phyloP scores from a whole-genome alignment of 2,888 invertebrate species.

The Lasioglossum zephyrum region DNA sequence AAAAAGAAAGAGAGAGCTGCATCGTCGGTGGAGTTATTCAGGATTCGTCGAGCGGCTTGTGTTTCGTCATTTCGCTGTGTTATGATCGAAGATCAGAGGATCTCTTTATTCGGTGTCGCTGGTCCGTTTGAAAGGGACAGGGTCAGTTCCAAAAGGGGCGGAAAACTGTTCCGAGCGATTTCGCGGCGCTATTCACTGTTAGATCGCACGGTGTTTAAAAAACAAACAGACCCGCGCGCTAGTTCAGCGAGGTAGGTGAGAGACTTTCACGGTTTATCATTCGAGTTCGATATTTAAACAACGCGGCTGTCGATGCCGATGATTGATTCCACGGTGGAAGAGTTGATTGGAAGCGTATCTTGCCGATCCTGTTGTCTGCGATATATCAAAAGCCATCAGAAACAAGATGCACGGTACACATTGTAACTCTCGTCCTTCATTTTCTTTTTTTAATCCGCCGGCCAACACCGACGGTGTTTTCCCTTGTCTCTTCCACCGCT shows the following conservation, averaged over 20 bases:
- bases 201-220: not conserved
- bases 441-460: slow-evolving; percentile 10
- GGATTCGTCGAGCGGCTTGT: slow-evolving; percentile 15
- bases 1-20: not conserved
- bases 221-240: not conserved
- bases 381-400: slow-evolving; percentile 21
- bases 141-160: not conserved
- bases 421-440: not conserved
- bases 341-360: slow-evolving; percentile 11
- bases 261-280: not conserved
- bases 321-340: slow-evolving; percentile 35
- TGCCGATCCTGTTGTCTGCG: slow-evolving; percentile 9
- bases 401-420: slow-evolving; percentile 17
- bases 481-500: not conserved
- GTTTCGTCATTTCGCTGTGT: not conserved
- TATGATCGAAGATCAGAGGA: slow-evolving; percentile 14
- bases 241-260: not conserved
- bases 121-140: slow-evolving; percentile 7
- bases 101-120: slow-evolving; percentile 16
- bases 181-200: not conserved
- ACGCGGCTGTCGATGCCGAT: slow-evolving; percentile 33
- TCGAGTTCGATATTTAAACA: slow-evolving; percentile 29
- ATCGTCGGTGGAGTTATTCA: not conserved
- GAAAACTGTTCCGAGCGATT: not conserved
- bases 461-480: not conserved